Percentiles rank a stretch among this genome's conserved stretches.
Evolutionary conservation across 2,797 vertebrate genomes (phyloP).

Genomic region (Malurus leucopterus): DNA sequence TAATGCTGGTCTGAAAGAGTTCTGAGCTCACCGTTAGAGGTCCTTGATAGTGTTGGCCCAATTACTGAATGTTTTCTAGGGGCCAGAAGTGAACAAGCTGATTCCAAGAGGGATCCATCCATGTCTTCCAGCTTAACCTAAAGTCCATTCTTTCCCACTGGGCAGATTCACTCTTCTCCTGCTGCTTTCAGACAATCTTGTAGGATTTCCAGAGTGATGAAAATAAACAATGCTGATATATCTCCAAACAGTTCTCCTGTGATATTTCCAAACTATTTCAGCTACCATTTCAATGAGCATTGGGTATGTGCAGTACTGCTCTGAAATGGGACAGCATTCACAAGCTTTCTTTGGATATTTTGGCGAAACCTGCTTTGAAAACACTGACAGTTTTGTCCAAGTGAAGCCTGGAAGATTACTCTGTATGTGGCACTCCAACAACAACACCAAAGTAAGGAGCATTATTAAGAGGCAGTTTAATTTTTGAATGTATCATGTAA

Average conservation of each 20-base stretch:
- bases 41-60: background rate
- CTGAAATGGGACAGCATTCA: background rate
- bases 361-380: background rate
- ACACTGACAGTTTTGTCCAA: slow-evolving; percentile 25
- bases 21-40: background rate
- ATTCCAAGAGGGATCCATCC: background rate
- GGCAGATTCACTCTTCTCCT: background rate
- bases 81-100: background rate
- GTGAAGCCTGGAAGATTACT: background rate
- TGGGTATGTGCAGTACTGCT: background rate
- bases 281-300: background rate
- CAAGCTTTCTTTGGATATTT: slow-evolving; percentile 21
- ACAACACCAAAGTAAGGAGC: slow-evolving; percentile 24
- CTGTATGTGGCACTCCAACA: slow-evolving; percentile 24
- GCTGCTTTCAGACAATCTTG: background rate
- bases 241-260: background rate
- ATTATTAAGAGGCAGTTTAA: slow-evolving; percentile 31
- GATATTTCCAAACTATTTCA: background rate
- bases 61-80: background rate
- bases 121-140: background rate
- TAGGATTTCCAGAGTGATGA: background rate
- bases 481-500: slow-evolving; percentile 24
- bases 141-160: background rate
- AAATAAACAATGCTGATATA: background rate
- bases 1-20: slow-evolving; percentile 1